A percentile compares a stretch with the other conserved stretches of the same genome.
Evolutionary conservation across 1,140 invertebrate species (phyloP).

Genomic region (Pseudomyrmex dendroicus): DNA sequence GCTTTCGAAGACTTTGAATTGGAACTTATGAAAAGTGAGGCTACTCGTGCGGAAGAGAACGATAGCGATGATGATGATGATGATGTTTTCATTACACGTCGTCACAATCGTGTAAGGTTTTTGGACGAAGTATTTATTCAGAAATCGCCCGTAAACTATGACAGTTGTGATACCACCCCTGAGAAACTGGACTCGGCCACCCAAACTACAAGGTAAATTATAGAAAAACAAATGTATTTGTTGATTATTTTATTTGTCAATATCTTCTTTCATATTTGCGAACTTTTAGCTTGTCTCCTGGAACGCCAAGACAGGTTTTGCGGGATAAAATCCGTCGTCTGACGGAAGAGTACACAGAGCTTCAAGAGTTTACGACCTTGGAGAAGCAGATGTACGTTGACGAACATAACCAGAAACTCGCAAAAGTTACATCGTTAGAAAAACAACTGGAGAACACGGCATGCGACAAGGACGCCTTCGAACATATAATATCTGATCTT

Average conservation of each 20-base stretch:
- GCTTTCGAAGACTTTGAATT: conserved; percentile 74
- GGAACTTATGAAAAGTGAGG: conserved; percentile 62
- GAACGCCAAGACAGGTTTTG: conserved; percentile 50
- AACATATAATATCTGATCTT: conserved; percentile 44
- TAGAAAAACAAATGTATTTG: not conserved
- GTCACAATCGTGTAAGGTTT: conserved; percentile 45
- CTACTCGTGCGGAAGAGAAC: conserved; percentile 15
- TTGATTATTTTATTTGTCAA: not conserved
- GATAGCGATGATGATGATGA: conserved; percentile 31
- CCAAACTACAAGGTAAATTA: conserved; percentile 58
- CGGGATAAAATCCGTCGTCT: conserved; percentile 26
- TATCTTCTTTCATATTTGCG: not conserved
- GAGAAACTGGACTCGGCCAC: conserved; percentile 15
- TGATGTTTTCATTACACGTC: not conserved
- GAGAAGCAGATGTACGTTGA: conserved; percentile 58
- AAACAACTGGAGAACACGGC: conserved; percentile 40
- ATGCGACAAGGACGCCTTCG: conserved; percentile 58
- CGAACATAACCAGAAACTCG: conserved; percentile 18
- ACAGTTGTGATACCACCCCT: not conserved
- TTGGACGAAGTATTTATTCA: conserved; percentile 7
- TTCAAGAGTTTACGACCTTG: conserved; percentile 61
- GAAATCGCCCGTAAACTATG: not conserved
- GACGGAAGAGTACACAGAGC: conserved; percentile 45
- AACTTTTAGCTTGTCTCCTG: conserved; percentile 25
- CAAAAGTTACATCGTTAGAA: not conserved